Conservation (phyloP, 2,113 vertebrate species). For the Anhinga anhinga region DNA sequence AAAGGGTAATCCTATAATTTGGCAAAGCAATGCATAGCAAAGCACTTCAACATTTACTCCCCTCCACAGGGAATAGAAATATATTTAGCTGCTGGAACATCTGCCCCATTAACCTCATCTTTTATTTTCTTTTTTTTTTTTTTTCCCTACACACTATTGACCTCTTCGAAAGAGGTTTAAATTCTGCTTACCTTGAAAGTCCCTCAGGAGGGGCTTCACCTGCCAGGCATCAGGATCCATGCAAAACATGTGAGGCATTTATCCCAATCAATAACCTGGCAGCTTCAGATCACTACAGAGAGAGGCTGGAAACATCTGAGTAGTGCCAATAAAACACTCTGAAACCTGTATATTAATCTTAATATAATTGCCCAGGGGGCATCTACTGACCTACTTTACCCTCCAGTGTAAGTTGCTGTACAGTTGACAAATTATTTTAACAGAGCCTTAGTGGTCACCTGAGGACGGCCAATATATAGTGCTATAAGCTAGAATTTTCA, state of each 20-base stretch:
- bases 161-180: neutral
- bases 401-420: neutral
- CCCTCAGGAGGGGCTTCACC: neutral
- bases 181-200: neutral
- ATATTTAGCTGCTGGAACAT: conserved; percentile 1
- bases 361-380: conserved; percentile 11
- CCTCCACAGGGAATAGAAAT: neutral
- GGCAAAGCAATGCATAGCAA: neutral
- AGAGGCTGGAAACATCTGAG: neutral
- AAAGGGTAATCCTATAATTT: conserved; percentile 4
- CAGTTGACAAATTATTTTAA: neutral
- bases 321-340: neutral
- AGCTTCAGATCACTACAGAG: neutral
- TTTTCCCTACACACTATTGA: neutral
- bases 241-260: neutral
- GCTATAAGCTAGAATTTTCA: neutral
- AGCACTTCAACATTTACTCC: neutral
- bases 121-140: neutral
- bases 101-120: neutral
- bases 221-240: neutral
- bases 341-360: neutral
- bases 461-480: neutral
- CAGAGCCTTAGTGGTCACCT: neutral
- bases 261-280: neutral
- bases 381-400: neutral